These are phyloP conservation scores for Peromyscus maniculatus DNA, from an alignment of 2,113 vertebrate genomes.

Conservation along the genomic window DNA sequence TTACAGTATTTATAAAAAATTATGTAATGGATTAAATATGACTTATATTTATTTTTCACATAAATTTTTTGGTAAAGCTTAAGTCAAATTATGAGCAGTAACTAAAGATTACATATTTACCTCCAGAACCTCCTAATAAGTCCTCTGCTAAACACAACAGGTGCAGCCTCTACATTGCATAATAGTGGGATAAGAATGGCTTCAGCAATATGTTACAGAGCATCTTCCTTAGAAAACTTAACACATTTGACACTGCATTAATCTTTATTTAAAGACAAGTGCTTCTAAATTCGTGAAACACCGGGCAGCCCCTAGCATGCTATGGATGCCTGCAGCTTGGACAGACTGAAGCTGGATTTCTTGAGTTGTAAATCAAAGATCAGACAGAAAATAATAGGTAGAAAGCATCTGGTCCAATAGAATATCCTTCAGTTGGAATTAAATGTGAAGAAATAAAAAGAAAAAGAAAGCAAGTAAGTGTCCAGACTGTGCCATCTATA, in stretches of 20 bases:
- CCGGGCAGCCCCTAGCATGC: background rate
- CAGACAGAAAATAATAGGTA: conserved; percentile 48
- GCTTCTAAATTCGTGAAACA: conserved; percentile 26
- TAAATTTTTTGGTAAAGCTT: background rate
- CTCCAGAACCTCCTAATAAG: background rate
- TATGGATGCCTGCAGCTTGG: background rate
- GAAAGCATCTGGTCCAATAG: conserved; percentile 3
- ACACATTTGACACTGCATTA: background rate
- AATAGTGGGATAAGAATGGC: background rate
- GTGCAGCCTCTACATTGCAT: background rate
- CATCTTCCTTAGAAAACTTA: conserved; percentile 19
- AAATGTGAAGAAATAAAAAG: background rate
- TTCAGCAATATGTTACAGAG: background rate
- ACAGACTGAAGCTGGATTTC: conserved; percentile 47
- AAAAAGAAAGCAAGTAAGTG: background rate
- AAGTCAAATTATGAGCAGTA: background rate
- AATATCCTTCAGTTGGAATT: conserved; percentile 61
- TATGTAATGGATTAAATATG: background rate
- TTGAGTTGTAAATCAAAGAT: conserved; percentile 43
- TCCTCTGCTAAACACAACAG: background rate
- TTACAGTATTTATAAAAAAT: background rate
- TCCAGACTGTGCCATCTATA: background rate
- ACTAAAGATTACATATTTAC: background rate
- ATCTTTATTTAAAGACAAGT: background rate
- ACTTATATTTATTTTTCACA: background rate